Base-by-base conservation (phyloP, 2,888 invertebrate species). In the Tenthredo livida region DNA sequence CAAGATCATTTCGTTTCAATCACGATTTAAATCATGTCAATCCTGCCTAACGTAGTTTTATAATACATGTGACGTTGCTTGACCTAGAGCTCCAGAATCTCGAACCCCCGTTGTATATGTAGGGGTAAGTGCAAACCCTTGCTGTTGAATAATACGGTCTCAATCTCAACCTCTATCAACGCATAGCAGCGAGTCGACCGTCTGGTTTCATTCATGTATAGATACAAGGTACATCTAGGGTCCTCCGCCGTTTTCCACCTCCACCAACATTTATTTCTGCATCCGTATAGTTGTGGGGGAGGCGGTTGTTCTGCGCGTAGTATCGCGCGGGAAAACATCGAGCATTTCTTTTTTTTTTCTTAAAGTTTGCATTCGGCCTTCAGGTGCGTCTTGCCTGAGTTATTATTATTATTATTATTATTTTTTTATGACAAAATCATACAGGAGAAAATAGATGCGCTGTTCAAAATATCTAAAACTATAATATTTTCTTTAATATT, bases 301-400 rank as follows among this genome's bases (percentile, higher is more conserved):
- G 25, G 4, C 12, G 25, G 9, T 9, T 9, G 25, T 37, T 61
- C 10, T 61, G 2, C 25, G 61, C 61, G 21, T 21, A 21, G 25
- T 61, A 61, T 61, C 61, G 61, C 61, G 61, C 61, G 61, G 61
- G 25, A 25, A 61, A 61, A 61, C 61, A 61, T 61, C 21, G 21
- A 25, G n/a, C 10, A 10, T 25, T 61, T 1, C 7, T 6, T 37
- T 43, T 10, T 43, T 43, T 43, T 33, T 33, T 33, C 4, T 6
- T n/a, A 15, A 50, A 15, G 47, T 50, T 17, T 50, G 15, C 17
- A 50, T 15, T 40, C 9, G 17, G 17, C 15, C 15, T 17, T 50
- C 5, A 15, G 47, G 15, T 40, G 40, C 40, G 40, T 40, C 9
- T 40, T 9, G 9, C 40, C 9, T 40, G 40, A 40, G 40, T 40